phyloP scores from a whole-genome alignment of 2,888 invertebrate genomes.

The Drosophila percnosoma region DNA sequence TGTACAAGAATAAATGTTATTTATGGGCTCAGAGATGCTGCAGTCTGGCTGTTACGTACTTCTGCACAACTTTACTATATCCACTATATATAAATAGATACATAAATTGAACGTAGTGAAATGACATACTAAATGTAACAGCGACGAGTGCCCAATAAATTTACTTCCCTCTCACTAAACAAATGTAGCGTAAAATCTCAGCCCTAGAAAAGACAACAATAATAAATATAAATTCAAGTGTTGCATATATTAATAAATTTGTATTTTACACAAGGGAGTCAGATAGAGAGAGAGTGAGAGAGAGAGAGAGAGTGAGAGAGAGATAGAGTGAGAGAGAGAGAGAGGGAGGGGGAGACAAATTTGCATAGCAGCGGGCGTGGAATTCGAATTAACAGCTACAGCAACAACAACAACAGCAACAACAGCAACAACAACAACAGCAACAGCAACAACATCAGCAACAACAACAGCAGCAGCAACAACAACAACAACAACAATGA shows the following conservation, averaged over 20 bases:
- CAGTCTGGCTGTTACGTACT: background rate
- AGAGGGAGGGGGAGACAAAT: constrained; percentile 15
- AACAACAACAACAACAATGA: constrained; percentile 25
- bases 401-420: constrained; percentile 27
- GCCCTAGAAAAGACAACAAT: constrained; percentile 35
- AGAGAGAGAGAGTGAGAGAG: background rate
- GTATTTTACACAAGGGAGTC: constrained; percentile 24
- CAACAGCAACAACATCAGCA: background rate
- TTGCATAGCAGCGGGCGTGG: constrained; percentile 55
- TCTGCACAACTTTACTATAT: background rate
- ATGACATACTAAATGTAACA: constrained; percentile 44
- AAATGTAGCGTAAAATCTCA: constrained; percentile 58
- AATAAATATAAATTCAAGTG: constrained; percentile 60
- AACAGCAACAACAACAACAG: too few relatives aligned
- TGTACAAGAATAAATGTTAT: background rate
- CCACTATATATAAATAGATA: background rate
- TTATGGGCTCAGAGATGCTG: background rate
- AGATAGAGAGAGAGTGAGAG: background rate
- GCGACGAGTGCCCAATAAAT: constrained; percentile 33
- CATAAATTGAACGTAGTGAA: constrained; percentile 30
- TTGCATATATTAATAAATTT: constrained; percentile 74
- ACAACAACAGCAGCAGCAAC: constrained; percentile 24
- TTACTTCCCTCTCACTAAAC: constrained; percentile 9
- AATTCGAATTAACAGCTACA: constrained; percentile 40
- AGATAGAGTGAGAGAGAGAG: background rate